Evolutionary conservation across 2,113 vertebrate genomes (phyloP).

Genomic region (Alectura lathami): DNA sequence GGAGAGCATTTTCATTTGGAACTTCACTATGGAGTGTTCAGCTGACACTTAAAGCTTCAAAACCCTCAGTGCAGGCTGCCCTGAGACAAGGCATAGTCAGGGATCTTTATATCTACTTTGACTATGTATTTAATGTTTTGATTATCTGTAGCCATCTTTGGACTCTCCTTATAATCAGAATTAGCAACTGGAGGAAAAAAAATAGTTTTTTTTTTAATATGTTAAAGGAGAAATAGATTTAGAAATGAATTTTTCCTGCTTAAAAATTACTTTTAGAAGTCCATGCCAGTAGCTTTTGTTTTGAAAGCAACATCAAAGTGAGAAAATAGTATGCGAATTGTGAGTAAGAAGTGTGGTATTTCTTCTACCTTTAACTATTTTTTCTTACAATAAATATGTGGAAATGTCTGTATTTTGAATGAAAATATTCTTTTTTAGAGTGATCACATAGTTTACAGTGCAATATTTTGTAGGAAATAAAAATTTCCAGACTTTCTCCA

Average conservation of each 20-base stretch:
- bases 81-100: not conserved
- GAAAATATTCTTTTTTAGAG: not conserved
- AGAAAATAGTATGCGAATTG: not conserved
- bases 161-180: not conserved
- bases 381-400: not conserved
- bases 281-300: not conserved
- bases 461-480: not conserved
- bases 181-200: not conserved
- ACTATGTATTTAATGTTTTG: not conserved
- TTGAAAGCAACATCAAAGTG: not conserved
- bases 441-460: not conserved
- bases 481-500: not conserved
- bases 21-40: rapidly evolving
- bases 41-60: not conserved
- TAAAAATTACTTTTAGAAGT: not conserved
- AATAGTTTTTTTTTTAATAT: not conserved
- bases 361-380: not conserved
- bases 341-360: not conserved
- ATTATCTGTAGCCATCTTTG: not conserved
- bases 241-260: not conserved
- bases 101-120: not conserved
- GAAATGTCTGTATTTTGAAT: not conserved
- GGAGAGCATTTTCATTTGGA: not conserved
- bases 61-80: not conserved
- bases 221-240: not conserved